Conservation (phyloP, 2,888 invertebrate species). For the Tinea trinotella region DNA sequence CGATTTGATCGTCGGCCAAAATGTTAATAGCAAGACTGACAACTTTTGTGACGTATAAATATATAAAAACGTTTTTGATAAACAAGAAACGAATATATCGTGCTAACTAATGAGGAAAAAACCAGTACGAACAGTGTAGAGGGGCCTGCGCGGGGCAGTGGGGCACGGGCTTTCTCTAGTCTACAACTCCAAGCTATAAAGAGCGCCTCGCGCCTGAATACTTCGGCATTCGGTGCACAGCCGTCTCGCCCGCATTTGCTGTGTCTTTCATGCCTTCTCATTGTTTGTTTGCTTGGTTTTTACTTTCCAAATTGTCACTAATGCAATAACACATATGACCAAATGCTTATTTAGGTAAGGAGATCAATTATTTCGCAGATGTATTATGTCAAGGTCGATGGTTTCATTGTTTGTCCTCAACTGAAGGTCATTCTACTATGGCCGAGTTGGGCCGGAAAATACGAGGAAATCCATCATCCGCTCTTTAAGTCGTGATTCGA, state of each 20-base stretch:
- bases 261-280: conserved; percentile 41
- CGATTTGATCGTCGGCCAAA: conserved; percentile 22
- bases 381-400: conserved; percentile 66
- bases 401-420: conserved; percentile 64
- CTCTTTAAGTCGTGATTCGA: conserved; percentile 44
- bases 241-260: conserved; percentile 66
- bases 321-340: conserved; percentile 51
- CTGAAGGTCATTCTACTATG: conserved; percentile 57
- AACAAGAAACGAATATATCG: conserved; percentile 48
- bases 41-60: conserved; percentile 35
- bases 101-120: conserved; percentile 66
- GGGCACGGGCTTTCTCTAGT: conserved; percentile 67
- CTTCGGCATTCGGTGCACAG: conserved; percentile 70
- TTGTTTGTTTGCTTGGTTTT: conserved; percentile 44
- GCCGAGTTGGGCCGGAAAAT: conserved; percentile 57
- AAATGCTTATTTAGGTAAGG: conserved; percentile 55
- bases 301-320: conserved; percentile 48
- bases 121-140: conserved; percentile 55
- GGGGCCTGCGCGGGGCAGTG: conserved; percentile 49
- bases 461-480: conserved; percentile 66
- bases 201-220: conserved; percentile 61
- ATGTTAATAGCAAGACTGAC: conserved; percentile 22
- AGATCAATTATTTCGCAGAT: conserved; percentile 55
- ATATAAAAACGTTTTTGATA: conserved; percentile 52
- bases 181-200: conserved; percentile 58